Base-by-base conservation (phyloP, 64 coral and sea anemone genomes). In the Pocillopora verrucosa region DNA sequence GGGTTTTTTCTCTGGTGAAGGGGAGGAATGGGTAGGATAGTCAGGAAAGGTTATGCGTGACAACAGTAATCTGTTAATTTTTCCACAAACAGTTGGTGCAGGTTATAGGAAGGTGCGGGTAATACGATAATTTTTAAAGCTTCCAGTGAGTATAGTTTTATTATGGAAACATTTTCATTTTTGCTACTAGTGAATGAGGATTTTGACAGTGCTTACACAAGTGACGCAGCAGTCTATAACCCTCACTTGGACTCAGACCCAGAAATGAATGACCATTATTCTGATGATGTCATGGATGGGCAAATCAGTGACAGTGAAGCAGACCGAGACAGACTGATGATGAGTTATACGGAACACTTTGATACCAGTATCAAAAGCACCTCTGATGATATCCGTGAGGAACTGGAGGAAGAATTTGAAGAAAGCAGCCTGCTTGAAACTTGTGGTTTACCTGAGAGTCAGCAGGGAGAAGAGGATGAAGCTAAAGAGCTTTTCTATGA, bases 221-320 rank as follows among this genome's bases (percentile, higher is more conserved):
- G 78, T 77, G 92, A 93, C 75, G 86, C 92, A 10, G 87, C 87
- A 36, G 59, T 89, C 13, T 89, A 89, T 60, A 93, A 93, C 36
- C 92, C 92, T 11, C 89, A 75, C 59, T 74, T 80, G 38, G 92
- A 93, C 38, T 89, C 92, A 59, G 92, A 93, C n/a, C 38, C 80
- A 34, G 87, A 93, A 24, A 56, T 89, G 6, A 82, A 74, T 30
- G 84, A 93, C 30, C 36, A 26, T 59, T 79, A 93, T 77, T 93
- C 88, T 34, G 60, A n/a, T 56, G 82, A 84, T 6, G 14, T 84
- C 76, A 61, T 19, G 83, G 79, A 85, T 72, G 82, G 82, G 16
- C 79, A 88, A 13, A 72, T 57, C 13, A 89, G 87, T 61, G 86
- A 89, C 38, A 80, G 86, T 59, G 92, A 93, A 34, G 87, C 79